Percentiles rank a stretch among this genome's conserved stretches.
These are phyloP conservation scores for Charaxes varanes DNA, from an alignment of 1,140 invertebrate species.

Conservation along the genomic window DNA sequence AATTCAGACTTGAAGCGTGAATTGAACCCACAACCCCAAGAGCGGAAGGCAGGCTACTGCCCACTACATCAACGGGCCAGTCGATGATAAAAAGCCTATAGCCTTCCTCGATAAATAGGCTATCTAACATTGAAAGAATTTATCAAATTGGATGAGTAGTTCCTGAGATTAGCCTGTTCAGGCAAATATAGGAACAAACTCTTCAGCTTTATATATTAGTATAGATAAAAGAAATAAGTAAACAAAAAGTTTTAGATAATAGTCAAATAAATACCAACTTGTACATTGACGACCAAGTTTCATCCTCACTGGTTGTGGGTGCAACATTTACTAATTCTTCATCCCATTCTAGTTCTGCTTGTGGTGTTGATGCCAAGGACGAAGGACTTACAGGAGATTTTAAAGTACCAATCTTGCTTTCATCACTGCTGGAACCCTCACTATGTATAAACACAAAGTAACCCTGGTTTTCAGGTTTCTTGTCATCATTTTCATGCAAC, in stretches of 20 bases:
- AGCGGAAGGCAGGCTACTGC: no score
- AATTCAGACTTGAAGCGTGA: no score
- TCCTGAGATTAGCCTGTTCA: no score
- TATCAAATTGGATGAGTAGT: no score
- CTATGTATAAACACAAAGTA: constrained; percentile 61
- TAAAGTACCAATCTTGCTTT: constrained; percentile 37
- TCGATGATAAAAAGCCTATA: no score
- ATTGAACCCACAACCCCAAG: no score
- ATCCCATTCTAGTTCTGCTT: constrained; percentile 64
- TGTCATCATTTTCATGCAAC: constrained; percentile 19
- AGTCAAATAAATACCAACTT: constrained; percentile 49
- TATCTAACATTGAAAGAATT: no score
- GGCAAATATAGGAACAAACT: no score
- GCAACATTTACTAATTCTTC: constrained; percentile 59
- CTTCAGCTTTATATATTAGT: no score
- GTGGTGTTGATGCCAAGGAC: constrained; percentile 39
- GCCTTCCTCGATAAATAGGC: no score
- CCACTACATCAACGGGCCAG: no score
- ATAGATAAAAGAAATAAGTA: constrained; percentile 5
- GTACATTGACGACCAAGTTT: constrained; percentile 64
- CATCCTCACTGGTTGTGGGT: constrained; percentile 63
- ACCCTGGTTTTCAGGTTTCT: constrained; percentile 46
- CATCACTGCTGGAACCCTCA: constrained; percentile 60
- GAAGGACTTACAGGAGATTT: constrained; percentile 40
- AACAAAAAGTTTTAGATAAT: no score